Conservation (phyloP, 2,888 invertebrate species). For the Brassicogethes aeneus region DNA sequence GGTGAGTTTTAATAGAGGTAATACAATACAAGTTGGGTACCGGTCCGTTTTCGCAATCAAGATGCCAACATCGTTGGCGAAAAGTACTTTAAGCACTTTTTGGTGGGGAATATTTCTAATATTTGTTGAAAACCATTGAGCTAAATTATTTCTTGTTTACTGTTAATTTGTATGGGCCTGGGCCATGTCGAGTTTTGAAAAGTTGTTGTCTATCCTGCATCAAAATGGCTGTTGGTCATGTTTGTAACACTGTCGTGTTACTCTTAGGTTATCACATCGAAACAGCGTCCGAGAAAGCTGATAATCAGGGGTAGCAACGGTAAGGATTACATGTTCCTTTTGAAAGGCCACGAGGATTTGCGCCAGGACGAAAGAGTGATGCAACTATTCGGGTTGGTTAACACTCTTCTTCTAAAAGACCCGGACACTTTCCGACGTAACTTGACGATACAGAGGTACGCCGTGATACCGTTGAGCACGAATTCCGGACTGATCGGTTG, state of each 20-base stretch:
- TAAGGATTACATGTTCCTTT: constrained; percentile 94
- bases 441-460: constrained; percentile 80
- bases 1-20: too few species aligned
- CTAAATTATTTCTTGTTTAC: constrained; percentile 2
- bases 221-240: too few species aligned
- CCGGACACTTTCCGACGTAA: constrained; percentile 92
- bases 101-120: too few species aligned
- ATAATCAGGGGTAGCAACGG: constrained; percentile 93
- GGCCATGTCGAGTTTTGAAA: too few species aligned
- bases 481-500: constrained; percentile 91
- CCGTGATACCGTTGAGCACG: constrained; percentile 95
- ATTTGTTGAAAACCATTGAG: neutral
- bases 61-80: too few species aligned
- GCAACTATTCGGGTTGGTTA: constrained; percentile 95
- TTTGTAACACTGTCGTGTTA: too few species aligned
- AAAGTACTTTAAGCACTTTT: too few species aligned
- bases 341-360: constrained; percentile 98
- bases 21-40: too few species aligned
- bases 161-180: too few species aligned
- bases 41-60: too few species aligned
- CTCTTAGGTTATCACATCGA: constrained; percentile 86
- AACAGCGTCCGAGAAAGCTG: constrained; percentile 93
- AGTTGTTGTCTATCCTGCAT: too few species aligned
- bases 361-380: constrained; percentile 98
- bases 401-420: constrained; percentile 88